Evolutionary conservation across 2,888 invertebrate genomes (phyloP), one percentile per base, ranked within the genome.

Genomic region (Neuroscelio doddi): DNA sequence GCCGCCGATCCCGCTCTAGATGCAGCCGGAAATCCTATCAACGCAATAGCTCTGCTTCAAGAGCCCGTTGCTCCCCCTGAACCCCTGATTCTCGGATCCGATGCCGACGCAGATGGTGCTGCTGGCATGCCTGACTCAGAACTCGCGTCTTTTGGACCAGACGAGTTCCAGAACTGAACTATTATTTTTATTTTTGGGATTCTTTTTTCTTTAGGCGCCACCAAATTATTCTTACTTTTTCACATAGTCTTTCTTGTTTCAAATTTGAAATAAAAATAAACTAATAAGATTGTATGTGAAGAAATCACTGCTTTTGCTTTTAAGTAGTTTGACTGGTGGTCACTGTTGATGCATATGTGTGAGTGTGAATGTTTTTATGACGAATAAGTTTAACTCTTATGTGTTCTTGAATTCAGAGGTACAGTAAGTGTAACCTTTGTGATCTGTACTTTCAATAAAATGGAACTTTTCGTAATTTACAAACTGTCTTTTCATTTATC

Each of bases 1-100:
- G 95, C 96, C 0, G 96, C 96, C 0, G 97, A 97, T 85, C 95
- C 95, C 0, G 92, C 90, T 0, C 87, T 92, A 14, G 90, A 90
- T 70, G 85, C 90, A n/a, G 88, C 89, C 45, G 89, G 88, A 7
- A 89, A 87, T 70, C 85, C 85, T 1, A 80, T 83, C 32, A 77
- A 75, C 16, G 78, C 78, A 26, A 78, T 86, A 5, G 82, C 79
- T 0, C 79, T 86, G 1, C 62, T 79, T 4, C 81, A 79, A 42
- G 86, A 86, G 27, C 59, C 77, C 9, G 55, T 75, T 7, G 62
- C 80, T 38, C 74, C 69, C 63, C 77, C 68, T 49, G 83, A 75
- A 69, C 80, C 78, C 1, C 75, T 80, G 7, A 75, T 80, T 7
- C 74, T 74, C 7, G 85, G 81, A 46, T 73, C 71, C 10, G 82